Conservation (phyloP, 2,888 invertebrate genomes). For the Pantelozetes paolii region DNA sequence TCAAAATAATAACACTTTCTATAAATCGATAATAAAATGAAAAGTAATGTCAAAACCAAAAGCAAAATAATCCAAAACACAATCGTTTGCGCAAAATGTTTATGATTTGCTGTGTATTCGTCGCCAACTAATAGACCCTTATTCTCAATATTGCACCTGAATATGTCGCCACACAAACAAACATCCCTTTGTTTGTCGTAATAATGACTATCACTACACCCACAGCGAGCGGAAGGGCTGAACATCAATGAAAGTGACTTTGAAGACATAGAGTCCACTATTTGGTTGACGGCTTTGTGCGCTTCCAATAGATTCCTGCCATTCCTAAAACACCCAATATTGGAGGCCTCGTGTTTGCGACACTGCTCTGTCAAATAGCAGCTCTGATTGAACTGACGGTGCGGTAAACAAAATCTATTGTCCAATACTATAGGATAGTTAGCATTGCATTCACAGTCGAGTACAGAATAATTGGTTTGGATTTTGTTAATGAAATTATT, state of each 20-base stretch:
- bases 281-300: neutral
- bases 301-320: neutral
- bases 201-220: neutral
- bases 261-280: neutral
- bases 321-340: slow-evolving; percentile 12
- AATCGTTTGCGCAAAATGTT: neutral
- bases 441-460: neutral
- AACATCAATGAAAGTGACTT: too few relatives aligned
- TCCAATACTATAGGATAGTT: slow-evolving; percentile 14
- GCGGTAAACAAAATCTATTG: slow-evolving; percentile 22
- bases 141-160: neutral
- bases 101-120: neutral
- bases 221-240: neutral
- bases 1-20: neutral
- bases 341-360: neutral
- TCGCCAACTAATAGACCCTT: neutral
- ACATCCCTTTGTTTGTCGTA: neutral
- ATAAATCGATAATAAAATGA: slow-evolving; percentile 8
- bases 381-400: slow-evolving; percentile 3
- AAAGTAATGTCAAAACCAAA: neutral
- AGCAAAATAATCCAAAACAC: slow-evolving; percentile 9
- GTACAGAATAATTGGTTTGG: neutral
- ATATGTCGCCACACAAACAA: neutral
- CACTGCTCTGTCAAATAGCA: slow-evolving; percentile 15
- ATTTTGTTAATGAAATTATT: neutral